These are phyloP conservation scores for Atlantisia rogersi DNA, from an alignment of 2,113 vertebrate species.

Conservation along the genomic window DNA sequence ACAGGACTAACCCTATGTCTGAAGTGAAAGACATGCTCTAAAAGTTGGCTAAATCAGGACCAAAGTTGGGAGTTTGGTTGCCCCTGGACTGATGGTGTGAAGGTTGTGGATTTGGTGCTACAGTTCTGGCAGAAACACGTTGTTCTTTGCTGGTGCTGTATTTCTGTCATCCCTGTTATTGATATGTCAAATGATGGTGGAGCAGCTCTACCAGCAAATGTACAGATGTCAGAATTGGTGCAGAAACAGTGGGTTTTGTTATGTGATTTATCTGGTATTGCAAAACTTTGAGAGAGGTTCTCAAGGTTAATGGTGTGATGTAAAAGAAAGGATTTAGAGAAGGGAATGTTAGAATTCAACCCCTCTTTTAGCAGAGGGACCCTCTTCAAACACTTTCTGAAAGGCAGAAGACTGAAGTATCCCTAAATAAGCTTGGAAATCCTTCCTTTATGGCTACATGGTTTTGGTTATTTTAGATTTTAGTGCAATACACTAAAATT, in stretches of 20 bases:
- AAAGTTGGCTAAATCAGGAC: neutral
- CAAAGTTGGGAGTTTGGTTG: neutral
- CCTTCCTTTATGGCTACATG: neutral
- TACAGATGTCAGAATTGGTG: neutral
- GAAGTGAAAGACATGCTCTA: neutral
- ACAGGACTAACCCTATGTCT: neutral
- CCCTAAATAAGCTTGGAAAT: conserved; percentile 5
- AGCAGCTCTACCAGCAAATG: neutral
- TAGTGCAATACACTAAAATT: neutral
- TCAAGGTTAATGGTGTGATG: neutral
- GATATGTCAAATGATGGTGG: accelerated
- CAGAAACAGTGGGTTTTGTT: neutral
- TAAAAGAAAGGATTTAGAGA: neutral
- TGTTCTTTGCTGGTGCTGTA: neutral
- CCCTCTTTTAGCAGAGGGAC: neutral
- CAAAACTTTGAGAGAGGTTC: neutral
- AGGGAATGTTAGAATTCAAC: neutral
- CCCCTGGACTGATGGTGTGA: neutral
- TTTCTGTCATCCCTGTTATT: neutral
- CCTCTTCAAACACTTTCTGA: neutral
- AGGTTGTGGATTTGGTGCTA: neutral
- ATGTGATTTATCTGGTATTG: neutral
- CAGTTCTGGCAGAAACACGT: neutral
- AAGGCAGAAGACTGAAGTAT: neutral
- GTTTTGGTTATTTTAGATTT: neutral